Evolutionary conservation across 2,888 invertebrate genomes (phyloP).

Genomic region (Ferrisia virgata): DNA sequence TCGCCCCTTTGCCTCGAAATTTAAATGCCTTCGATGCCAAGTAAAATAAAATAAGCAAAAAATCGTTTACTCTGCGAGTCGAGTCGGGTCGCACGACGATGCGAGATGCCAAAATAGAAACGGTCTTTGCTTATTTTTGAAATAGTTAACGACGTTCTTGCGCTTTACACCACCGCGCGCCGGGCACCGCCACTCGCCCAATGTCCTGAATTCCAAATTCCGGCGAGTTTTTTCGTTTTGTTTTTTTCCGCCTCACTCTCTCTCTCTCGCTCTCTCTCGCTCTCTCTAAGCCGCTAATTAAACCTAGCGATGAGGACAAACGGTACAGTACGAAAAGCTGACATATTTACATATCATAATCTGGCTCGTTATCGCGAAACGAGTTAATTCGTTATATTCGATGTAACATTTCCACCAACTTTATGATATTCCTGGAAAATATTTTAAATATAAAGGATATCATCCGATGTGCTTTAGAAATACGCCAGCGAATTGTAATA

Average conservation of each 20-base stretch:
- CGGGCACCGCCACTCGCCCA: no score
- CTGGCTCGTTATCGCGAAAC: not conserved
- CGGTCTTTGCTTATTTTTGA: slow-evolving; percentile 9
- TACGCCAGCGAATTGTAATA: no score
- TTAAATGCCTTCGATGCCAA: not conserved
- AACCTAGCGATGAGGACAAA: not conserved
- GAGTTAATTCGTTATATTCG: not conserved
- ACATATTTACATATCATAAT: not conserved
- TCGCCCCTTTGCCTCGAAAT: not conserved
- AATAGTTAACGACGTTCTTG: not conserved
- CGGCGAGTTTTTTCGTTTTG: not conserved
- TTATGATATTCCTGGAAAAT: no score
- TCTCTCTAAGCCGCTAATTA: not conserved
- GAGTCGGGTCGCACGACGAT: not conserved
- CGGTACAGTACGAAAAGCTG: not conserved
- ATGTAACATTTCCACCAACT: not conserved
- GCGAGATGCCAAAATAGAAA: slow-evolving; percentile 9
- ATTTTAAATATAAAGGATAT: no score
- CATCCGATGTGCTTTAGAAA: no score
- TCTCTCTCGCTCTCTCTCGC: not conserved
- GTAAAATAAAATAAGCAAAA: not conserved
- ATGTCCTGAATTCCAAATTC: not conserved
- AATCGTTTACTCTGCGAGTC: not conserved
- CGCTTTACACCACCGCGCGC: not conserved
- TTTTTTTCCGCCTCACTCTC: no score